phyloP scores from a whole-genome alignment of 2,888 invertebrate genomes.

The Escarpia spicata region DNA sequence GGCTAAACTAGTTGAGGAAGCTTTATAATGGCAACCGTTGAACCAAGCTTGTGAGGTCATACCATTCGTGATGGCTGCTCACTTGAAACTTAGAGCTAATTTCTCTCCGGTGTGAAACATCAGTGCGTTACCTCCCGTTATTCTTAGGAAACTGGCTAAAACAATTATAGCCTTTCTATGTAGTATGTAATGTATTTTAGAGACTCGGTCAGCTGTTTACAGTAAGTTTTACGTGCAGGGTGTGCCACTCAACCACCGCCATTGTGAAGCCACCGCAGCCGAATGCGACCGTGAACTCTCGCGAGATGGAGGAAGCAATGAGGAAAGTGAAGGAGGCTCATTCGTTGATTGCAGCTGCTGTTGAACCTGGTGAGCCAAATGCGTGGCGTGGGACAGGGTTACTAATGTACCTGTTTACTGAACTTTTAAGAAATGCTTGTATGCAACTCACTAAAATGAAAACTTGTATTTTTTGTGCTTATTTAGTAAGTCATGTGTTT shows the following conservation, averaged over 20 bases:
- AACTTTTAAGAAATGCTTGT: not conserved
- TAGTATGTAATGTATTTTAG: not conserved
- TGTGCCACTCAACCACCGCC: conserved; percentile 82
- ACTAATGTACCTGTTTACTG: not conserved
- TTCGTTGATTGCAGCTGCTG: conserved; percentile 91
- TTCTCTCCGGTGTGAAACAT: no score
- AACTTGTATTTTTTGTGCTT: not conserved
- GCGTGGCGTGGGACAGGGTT: not conserved
- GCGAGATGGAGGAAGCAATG: conserved; percentile 88
- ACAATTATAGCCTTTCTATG: not conserved
- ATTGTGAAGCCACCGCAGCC: conserved; percentile 71
- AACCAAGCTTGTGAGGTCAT: no score
- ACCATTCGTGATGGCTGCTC: no score
- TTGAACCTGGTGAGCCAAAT: conserved; percentile 67
- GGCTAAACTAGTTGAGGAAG: no score
- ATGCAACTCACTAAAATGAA: no score
- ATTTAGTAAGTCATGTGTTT: not conserved
- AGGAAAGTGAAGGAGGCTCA: conserved; percentile 95
- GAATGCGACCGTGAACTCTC: conserved; percentile 94
- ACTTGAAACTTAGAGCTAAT: no score
- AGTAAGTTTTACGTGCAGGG: conserved; percentile 61
- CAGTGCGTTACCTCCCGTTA: no score
- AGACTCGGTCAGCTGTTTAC: not conserved
- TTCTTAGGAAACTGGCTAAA: no score
- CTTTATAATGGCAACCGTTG: no score